These are phyloP conservation scores for Callopanchax toddi DNA, from an alignment of 2,113 vertebrate genomes.

Conservation along the genomic window DNA sequence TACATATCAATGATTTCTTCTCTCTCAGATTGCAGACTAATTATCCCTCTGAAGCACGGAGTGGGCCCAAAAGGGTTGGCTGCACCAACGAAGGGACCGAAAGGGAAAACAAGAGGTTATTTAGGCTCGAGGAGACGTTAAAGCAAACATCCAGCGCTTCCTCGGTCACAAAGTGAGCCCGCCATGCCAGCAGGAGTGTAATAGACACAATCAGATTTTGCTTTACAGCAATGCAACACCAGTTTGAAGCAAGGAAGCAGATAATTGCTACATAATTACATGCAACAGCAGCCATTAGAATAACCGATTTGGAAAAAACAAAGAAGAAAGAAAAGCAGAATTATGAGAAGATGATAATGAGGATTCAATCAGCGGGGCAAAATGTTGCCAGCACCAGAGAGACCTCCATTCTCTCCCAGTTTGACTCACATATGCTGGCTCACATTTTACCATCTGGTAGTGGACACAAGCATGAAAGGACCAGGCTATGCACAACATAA, in stretches of 20 bases:
- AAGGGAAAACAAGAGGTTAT: conserved; percentile 26
- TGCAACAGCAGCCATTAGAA: conserved; percentile 76
- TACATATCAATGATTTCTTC: conserved; percentile 68
- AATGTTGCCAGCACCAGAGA: conserved; percentile 56
- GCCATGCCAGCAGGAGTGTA: conserved; percentile 46
- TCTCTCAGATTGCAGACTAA: conserved; percentile 64
- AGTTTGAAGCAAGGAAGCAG: conserved; percentile 71
- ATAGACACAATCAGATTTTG: conserved; percentile 62
- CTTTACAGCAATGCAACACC: conserved; percentile 56
- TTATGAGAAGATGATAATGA: conserved; percentile 73
- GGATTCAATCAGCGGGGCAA: conserved; percentile 67
- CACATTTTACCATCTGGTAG: conserved; percentile 74
- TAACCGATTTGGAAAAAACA: conserved; percentile 61
- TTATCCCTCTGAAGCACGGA: conserved; percentile 52
- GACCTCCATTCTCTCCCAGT: conserved; percentile 64
- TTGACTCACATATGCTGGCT: conserved; percentile 75
- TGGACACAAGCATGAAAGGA: conserved; percentile 55
- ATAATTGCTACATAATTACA: conserved; percentile 79
- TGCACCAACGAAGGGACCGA: conserved; percentile 34
- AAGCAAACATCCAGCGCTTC: conserved; percentile 32
- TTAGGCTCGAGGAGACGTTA: conserved; percentile 41
- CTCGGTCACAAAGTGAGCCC: conserved; percentile 30
- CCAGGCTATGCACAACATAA: conserved; percentile 30
- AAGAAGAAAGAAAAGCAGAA: conserved; percentile 63
- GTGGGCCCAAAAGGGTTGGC: conserved; percentile 32